phyloP scores from a whole-genome alignment of 1,140 invertebrate species.

The Frieseomelitta varia region DNA sequence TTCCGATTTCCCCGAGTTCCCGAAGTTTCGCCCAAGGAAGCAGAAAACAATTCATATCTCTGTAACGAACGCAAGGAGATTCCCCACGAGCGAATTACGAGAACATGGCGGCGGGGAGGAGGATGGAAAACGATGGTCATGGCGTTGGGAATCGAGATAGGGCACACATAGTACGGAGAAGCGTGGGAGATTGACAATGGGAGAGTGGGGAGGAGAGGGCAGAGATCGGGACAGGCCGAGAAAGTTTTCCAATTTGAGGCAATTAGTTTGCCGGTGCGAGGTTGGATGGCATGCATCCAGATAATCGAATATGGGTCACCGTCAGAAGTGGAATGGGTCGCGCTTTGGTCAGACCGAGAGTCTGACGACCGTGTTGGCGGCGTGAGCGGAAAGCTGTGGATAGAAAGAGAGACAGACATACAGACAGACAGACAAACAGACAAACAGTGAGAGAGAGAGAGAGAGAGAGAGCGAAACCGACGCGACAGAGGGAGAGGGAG shows the following conservation, averaged over 20 bases:
- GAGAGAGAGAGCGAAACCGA: not conserved
- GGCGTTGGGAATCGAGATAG: not conserved
- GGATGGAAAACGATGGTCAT: not conserved
- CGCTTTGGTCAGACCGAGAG: constrained; percentile 38
- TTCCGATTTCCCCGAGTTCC: too few species aligned
- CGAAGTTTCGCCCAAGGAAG: too few species aligned
- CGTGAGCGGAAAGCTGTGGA: not conserved
- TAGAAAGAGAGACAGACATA: not conserved
- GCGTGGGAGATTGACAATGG: constrained; percentile 53
- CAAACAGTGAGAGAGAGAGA: not conserved
- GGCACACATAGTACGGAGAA: not conserved
- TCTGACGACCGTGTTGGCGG: not conserved
- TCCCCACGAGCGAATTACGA: not conserved
- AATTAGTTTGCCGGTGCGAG: constrained; percentile 69
- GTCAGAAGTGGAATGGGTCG: constrained; percentile 59
- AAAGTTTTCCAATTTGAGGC: constrained; percentile 74
- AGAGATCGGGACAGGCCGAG: constrained; percentile 43
- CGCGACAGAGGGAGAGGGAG: not conserved
- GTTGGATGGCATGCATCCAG: constrained; percentile 68
- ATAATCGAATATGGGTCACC: constrained; percentile 72
- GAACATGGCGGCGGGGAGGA: not conserved
- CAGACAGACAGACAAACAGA: not conserved
- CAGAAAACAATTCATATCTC: not conserved
- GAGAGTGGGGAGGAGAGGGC: not conserved
- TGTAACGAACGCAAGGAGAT: too few species aligned